Conservation (phyloP, 1,140 invertebrate species). For the Chironomus tepperi region DNA sequence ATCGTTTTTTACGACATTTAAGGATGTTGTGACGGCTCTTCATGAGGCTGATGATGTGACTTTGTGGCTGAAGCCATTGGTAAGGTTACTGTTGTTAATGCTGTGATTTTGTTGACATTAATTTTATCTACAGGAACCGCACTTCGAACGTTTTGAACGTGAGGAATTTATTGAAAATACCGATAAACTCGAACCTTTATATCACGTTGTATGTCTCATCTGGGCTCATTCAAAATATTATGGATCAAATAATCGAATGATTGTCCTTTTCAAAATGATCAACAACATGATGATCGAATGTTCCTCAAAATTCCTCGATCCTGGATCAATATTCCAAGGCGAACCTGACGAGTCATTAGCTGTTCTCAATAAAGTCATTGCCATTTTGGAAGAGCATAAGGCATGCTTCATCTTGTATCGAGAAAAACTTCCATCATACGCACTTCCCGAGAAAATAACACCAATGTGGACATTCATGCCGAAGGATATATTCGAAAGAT, state of each 20-base stretch:
- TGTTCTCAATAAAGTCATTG: conserved; percentile 39
- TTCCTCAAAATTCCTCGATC: conserved; percentile 42
- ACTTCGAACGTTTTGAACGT: conserved; percentile 62
- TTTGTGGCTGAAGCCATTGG: conserved; percentile 52
- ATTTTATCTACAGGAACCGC: conserved; percentile 32
- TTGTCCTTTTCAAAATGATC: conserved; percentile 57
- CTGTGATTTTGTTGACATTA: neutral
- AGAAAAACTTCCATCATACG: conserved; percentile 41
- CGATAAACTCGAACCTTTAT: conserved; percentile 52
- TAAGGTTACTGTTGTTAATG: conserved; percentile 34
- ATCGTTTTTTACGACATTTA: conserved; percentile 58
- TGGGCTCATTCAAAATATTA: conserved; percentile 81
- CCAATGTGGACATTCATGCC: conserved; percentile 59
- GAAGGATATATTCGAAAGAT: conserved; percentile 53
- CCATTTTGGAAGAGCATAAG: conserved; percentile 41
- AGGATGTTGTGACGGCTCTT: conserved; percentile 52
- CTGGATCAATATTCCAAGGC: conserved; percentile 54
- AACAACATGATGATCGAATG: conserved; percentile 61
- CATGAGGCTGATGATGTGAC: conserved; percentile 58
- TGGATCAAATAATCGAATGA: conserved; percentile 61
- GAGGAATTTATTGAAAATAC: conserved; percentile 55
- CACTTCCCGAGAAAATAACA: conserved; percentile 35
- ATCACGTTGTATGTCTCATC: conserved; percentile 66
- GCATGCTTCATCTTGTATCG: conserved; percentile 47
- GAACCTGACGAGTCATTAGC: conserved; percentile 50